phyloP scores from a whole-genome alignment of 2,797 vertebrate genomes.

The Platalea minor region DNA sequence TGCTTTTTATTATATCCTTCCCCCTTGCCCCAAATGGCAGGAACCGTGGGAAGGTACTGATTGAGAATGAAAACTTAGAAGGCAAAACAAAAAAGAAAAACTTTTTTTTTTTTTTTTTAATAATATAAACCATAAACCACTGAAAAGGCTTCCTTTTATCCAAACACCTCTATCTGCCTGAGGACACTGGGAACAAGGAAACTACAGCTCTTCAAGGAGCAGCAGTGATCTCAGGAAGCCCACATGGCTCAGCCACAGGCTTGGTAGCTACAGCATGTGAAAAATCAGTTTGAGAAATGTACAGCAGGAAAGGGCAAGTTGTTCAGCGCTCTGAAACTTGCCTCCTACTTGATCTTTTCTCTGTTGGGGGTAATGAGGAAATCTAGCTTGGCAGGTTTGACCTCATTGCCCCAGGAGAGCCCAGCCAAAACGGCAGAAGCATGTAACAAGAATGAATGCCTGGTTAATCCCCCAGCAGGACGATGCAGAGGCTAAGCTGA shows the following conservation, averaged over 20 bases:
- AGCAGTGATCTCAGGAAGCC: conserved; percentile 55
- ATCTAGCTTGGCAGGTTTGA: background rate
- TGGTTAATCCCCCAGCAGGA: background rate
- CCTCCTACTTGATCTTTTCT: background rate
- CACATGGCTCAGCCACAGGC: background rate
- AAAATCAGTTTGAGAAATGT: background rate
- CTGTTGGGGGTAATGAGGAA: background rate
- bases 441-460: background rate
- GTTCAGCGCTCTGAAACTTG: background rate
- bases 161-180: conserved; percentile 36
- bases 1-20: conserved; percentile 33
- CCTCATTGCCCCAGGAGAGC: background rate
- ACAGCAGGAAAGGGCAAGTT: background rate
- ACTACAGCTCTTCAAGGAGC: background rate
- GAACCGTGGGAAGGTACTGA: background rate
- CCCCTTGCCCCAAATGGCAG: background rate
- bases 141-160: conserved; percentile 60
- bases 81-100: background rate
- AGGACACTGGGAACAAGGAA: conserved; percentile 47
- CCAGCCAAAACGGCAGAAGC: background rate
- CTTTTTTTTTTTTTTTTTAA: background rate
- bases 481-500: background rate
- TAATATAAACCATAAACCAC: conserved; percentile 38
- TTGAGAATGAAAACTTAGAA: conserved; percentile 21
- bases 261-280: background rate